A percentile compares a stretch with the other conserved stretches of the same genome.
These are phyloP conservation scores for Orthosia gothica DNA, from an alignment of 2,888 invertebrate genomes.

Conservation along the genomic window DNA sequence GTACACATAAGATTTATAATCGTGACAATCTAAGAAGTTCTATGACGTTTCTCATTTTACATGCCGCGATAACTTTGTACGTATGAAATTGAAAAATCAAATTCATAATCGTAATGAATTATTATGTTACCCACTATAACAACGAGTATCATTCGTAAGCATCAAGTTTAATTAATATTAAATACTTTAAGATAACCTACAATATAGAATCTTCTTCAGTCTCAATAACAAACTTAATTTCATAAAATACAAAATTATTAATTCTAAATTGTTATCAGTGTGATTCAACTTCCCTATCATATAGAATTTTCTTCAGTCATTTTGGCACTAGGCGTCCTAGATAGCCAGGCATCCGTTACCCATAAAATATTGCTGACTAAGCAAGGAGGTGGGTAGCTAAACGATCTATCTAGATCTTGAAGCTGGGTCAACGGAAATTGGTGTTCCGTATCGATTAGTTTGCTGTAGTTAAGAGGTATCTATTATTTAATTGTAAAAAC, in stretches of 20 bases:
- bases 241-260: background rate
- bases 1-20: too few species aligned
- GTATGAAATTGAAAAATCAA: too few species aligned
- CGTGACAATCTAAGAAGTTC: too few species aligned
- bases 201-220: background rate
- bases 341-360: constrained; percentile 32
- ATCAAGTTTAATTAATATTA: too few species aligned
- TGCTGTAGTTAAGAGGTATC: background rate
- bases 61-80: too few species aligned
- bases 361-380: constrained; percentile 49
- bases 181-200: too few species aligned
- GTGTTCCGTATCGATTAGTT: constrained; percentile 30
- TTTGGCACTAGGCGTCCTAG: constrained; percentile 21
- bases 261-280: background rate
- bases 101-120: too few species aligned
- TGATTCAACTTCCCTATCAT: background rate
- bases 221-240: background rate
- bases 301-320: constrained; percentile 22
- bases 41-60: too few species aligned
- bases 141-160: too few species aligned
- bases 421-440: constrained; percentile 48
- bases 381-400: constrained; percentile 38
- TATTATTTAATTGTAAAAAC: constrained; percentile 54
- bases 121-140: too few species aligned
- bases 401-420: constrained; percentile 48